Conservation (phyloP, 2,888 invertebrate genomes). For the Ectemnius lituratus region DNA sequence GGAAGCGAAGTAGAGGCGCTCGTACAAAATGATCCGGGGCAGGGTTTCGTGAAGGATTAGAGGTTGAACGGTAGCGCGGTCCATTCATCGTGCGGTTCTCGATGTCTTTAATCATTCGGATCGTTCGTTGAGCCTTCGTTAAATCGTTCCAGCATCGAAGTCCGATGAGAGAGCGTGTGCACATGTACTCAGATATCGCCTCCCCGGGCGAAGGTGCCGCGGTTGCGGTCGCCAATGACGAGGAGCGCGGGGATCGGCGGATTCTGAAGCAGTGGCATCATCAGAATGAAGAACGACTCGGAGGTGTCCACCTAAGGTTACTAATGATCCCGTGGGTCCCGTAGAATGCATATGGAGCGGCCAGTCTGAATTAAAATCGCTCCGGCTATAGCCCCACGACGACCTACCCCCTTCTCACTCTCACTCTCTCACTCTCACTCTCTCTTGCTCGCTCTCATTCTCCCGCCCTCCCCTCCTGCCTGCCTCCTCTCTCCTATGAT, state of each 20-base stretch:
- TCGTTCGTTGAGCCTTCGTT: conserved; percentile 42
- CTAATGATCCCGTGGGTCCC: conserved; percentile 76
- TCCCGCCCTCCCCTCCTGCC: conserved; percentile 38
- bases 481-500: conserved; percentile 70
- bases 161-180: too few species aligned
- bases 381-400: conserved; percentile 68
- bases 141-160: conserved; percentile 26
- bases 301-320: conserved; percentile 76
- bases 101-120: conserved; percentile 30
- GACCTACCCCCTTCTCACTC: conserved; percentile 69
- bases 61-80: conserved; percentile 36
- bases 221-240: conserved; percentile 54
- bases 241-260: conserved; percentile 64
- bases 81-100: conserved; percentile 29
- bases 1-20: background rate
- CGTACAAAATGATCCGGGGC: conserved; percentile 31
- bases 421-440: conserved; percentile 70
- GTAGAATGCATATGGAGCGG: conserved; percentile 76
- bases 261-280: conserved; percentile 69
- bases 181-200: conserved; percentile 18
- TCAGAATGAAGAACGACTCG: conserved; percentile 76
- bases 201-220: conserved; percentile 40
- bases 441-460: conserved; percentile 34
- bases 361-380: conserved; percentile 77
- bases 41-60: conserved; percentile 26